A percentile compares a stretch with the other conserved stretches of the same genome.
These are phyloP conservation scores for Heterohyrax brucei DNA, from an alignment of 2,797 vertebrate genomes.

Conservation along the genomic window DNA sequence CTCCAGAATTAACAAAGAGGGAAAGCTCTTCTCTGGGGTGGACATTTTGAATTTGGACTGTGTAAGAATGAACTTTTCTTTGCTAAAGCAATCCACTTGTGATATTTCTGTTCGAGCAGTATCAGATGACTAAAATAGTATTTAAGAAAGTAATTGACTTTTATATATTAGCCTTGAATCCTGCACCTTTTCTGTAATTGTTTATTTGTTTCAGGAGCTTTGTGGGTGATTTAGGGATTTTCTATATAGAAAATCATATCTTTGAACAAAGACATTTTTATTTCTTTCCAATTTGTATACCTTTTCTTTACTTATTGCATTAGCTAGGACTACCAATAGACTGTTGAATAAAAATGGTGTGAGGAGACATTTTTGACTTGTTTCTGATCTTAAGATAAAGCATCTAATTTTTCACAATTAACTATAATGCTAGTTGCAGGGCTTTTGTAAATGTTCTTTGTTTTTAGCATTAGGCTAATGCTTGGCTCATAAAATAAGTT, in stretches of 20 bases:
- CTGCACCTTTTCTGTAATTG: not conserved
- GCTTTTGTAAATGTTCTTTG: not conserved
- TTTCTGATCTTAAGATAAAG: not conserved
- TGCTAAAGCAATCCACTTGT: too few species aligned
- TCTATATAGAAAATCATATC: not conserved
- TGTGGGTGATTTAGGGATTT: not conserved
- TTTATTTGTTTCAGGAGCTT: not conserved
- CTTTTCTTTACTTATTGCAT: not conserved
- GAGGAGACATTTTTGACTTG: not conserved
- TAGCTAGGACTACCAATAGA: not conserved
- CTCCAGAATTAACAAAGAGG: too few species aligned
- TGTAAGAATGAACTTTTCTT: too few species aligned
- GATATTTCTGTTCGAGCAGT: too few species aligned
- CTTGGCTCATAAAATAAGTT: too few species aligned
- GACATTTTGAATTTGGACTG: too few species aligned
- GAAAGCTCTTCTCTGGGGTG: too few species aligned
- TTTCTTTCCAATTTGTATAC: not conserved
- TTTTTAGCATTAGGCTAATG: too few species aligned
- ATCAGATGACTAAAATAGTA: not conserved
- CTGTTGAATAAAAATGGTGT: not conserved
- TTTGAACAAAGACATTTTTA: not conserved
- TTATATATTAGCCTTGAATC: not conserved
- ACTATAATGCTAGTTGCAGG: not conserved
- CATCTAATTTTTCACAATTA: not conserved
- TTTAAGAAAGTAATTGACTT: not conserved